A percentile compares a stretch with the other conserved stretches of the same genome.
These are phyloP conservation scores for Callionymus lyra DNA, from an alignment of 2,113 vertebrate species.

Conservation along the genomic window DNA sequence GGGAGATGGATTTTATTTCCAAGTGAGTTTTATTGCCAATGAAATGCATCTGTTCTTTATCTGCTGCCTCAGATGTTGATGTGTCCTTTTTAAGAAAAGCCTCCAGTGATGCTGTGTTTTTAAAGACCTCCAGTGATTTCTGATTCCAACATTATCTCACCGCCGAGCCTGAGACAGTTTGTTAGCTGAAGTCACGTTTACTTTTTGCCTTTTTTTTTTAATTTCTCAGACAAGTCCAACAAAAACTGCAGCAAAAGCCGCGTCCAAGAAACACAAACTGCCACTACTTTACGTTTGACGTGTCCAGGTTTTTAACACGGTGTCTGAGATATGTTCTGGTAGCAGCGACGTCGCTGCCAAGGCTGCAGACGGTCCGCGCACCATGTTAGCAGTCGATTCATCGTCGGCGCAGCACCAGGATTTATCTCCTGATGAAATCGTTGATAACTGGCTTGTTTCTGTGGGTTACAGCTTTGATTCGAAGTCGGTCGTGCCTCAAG, in stretches of 20 bases:
- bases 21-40: conserved; percentile 13
- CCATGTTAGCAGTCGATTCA: conserved; percentile 38
- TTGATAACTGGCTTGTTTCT: conserved; percentile 34
- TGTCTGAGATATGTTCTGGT: conserved; percentile 21
- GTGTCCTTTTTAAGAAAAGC: conserved; percentile 6
- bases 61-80: conserved; percentile 10
- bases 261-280: conserved; percentile 12
- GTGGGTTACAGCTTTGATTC: conserved; percentile 29
- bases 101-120: conserved; percentile 15
- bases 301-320: conserved; percentile 13
- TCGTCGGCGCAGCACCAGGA: conserved; percentile 36
- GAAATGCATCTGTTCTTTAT: conserved; percentile 31
- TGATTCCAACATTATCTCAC: conserved; percentile 12
- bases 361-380: conserved; percentile 19
- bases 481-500: conserved; percentile 16
- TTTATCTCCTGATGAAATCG: conserved; percentile 39
- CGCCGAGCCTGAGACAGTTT: conserved; percentile 13
- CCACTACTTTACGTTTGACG: conserved; percentile 5
- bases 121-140: conserved; percentile 16
- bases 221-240: conserved; percentile 1
- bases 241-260: background rate
- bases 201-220: conserved; percentile 7
- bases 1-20: conserved; percentile 20
- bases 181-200: conserved; percentile 13
- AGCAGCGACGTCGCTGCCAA: conserved; percentile 17